Evolutionary conservation across 2,888 invertebrate species (phyloP), one percentile per base, ranked within the genome.

Genomic region (Ophion costatus): DNA sequence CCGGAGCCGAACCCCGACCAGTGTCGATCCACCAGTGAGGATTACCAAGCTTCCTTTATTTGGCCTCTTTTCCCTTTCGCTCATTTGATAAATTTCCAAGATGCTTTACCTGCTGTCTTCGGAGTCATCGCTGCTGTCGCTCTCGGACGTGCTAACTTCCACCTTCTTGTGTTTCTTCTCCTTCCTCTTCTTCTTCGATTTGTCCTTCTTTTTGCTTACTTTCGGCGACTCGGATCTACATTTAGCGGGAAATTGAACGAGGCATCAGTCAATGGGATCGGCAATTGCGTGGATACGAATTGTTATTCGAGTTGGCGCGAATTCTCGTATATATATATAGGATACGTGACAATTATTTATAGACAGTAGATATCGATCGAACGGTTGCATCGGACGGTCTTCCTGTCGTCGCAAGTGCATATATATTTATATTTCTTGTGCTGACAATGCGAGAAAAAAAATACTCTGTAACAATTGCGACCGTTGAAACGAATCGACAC

Each of bases 201-300:
- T 93, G 57, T 93, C 93, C 90, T 92, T 92, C 87, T 94, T 93
- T 89, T 94, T 93, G 75, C 86, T 90, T 59, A 89, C 89, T 89
- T 93, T 94, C 14, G 93, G 93, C 59, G 93, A 93, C 88, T 93
- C 93, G 84, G 94, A 94, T 88, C 94, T 94, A 92, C 51, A 51
- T 88, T 71, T 67, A 76, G 24, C 45, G 66, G 38, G 80, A 42
- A 73, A 80, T 73, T 66, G 2, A 66, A n/a, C 17, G 63, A 78
- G 74, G 73, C 64, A 67, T 73, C 22, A 70, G 42, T 61, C 2
- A 70, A 17, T 5, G 17, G 45, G 56, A 33, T 22, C 20, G 51
- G n/a, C 0, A 38, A 61, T 83, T 57, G 64, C 42, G 51, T 14
- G 42, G 38, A 57, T 20, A 71, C 51, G 29, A 67, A 22, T 45